Evolutionary conservation across 2,888 invertebrate species (phyloP), one percentile per base, ranked within the genome.

Genomic region (Lasioglossum lativentre): DNA sequence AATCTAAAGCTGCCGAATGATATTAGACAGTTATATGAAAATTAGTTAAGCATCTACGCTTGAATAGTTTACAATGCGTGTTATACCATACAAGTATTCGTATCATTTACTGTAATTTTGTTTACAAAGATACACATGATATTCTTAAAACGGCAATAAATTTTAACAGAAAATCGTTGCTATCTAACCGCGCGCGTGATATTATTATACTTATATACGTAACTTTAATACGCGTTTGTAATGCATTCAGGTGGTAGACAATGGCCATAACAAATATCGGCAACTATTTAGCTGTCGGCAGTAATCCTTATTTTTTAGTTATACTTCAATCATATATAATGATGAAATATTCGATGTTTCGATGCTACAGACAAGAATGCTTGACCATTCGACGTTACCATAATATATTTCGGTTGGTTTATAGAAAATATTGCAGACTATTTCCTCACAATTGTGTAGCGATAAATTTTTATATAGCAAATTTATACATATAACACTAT

Each of bases 351-450:
- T 83, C 42, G 59, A 45, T 52, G 12, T 56, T 23, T 27, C 52
- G n/a, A 71, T 66, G 23, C 12, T 71, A 71, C n/a, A 30, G 56
- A 19, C 27, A 45, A 52, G 40, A 66, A 76, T 16, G 47, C 56
- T 10, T 73, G 52, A 66, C 73, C 72, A 56, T 73, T 82, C 77
- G 38, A 77, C 66, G 66, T 83, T 77, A 82, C 16, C 40, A 70
- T 66, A 23, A 38, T 5, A 12, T 70, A 27, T 34, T 47, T 38
- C 70, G 76, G n/a, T 30, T 76, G 16, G 52, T 16, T 10, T 45
- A 52, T 34, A 66, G 47, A 76, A 76, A 76, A 76, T 47, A 42
- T 63, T 66, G 66, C 40, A 76, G 23, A 76, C 23, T 45, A n/a
- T 76, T 76, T 10, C 19, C 75, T 63, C 12, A 42, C 42, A 47